Base-by-base conservation (phyloP, 2,797 vertebrate genomes). In the Myotis myotis region DNA sequence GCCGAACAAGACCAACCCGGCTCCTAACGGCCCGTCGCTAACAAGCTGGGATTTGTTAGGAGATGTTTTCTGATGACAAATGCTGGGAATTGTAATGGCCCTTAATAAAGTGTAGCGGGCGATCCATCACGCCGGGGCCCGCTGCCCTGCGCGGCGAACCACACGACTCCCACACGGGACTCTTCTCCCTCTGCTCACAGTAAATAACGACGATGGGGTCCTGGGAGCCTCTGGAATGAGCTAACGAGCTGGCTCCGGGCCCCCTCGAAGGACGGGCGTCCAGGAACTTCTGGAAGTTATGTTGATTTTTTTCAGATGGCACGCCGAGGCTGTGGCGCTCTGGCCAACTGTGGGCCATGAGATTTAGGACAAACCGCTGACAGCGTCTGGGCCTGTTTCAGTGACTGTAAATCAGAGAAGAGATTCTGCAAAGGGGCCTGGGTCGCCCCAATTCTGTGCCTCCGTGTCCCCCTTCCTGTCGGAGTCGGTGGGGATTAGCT, bases 11-110 rank as follows among this genome's bases (percentile, higher is more conserved):
- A 95, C 33, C 96, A 93, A 97, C 82, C 7, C 78, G 2, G 36
- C 90, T 97, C 95, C 95, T n/a, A 96, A 71, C 33, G 94, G 62
- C 83, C 87, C 95, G 64, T 13, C 84, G 95, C 93, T 89, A 87
- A 97, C 97, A 95, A 95, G 38, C 92, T 57, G 93, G 79, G 80
- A 75, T 91, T 91, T 91, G 92, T 94, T 93, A 95, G 93, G 44
- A 96, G 49, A 25, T 84, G 78, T 72, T 97, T 95, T 95, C 96
- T 55, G 91, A 90, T 96, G 95, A 97, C 93, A 95, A 96, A 97
- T 96, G 94, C 80, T 96, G 64, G 84, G 87, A 87, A 94, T 94
- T 92, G 95, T 96, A 96, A 97, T 96, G 79, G 89, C 72, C 87
- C 95, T 89, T 95, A 95, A 96, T 96, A 95, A 96, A 93, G 94